Evolutionary conservation across 2,888 invertebrate genomes (phyloP), one percentile per base, ranked within the genome.

Genomic region (Pandemis corylana): DNA sequence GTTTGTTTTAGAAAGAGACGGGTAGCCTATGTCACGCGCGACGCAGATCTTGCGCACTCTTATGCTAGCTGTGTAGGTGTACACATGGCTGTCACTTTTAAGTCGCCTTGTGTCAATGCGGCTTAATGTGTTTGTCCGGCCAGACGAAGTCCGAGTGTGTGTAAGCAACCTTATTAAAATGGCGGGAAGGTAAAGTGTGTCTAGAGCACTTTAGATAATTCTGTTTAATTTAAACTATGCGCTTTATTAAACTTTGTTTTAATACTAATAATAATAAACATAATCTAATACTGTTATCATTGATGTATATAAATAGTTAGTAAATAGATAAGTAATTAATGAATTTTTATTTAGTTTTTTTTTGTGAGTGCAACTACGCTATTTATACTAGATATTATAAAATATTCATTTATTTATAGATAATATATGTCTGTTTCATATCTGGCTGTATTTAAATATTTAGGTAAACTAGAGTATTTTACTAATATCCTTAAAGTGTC

Each of bases 221-320:
- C 7, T 67, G n/a, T 72, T 71, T 69, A 64, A 68, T 68, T 56
- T 73, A 61, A 49, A 44, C 59, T 80, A 88, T 89, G 83, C 89
- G 89, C 89, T 90, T 90, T 89, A 89, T 83, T 80, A 81, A 83
- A 76, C 44, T 53, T 82, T 87, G 86, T 74, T 87, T 87, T 87
- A 85, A 77, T 85, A 86, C 81, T 83, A 83, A 84, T 80, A 84
- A 80, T 80, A 76, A 79, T 81, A 73, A 72, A 78, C 65, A 68
- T 59, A 64, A 66, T 46, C 51, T 67, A 69, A 68, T 74, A 71
- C 42, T 69, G 68, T 75, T 76, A 74, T 70, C 66, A 70, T 74
- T 70, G 70, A 62, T 74, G 61, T 70, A 49, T 49, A 65, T 65
- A 51, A 13, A 65, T 46, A 49, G 20, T 51, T n/a, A 36, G 28